These are phyloP conservation scores for Andrena flavipes DNA, from an alignment of 2,888 invertebrate species.

Conservation along the genomic window DNA sequence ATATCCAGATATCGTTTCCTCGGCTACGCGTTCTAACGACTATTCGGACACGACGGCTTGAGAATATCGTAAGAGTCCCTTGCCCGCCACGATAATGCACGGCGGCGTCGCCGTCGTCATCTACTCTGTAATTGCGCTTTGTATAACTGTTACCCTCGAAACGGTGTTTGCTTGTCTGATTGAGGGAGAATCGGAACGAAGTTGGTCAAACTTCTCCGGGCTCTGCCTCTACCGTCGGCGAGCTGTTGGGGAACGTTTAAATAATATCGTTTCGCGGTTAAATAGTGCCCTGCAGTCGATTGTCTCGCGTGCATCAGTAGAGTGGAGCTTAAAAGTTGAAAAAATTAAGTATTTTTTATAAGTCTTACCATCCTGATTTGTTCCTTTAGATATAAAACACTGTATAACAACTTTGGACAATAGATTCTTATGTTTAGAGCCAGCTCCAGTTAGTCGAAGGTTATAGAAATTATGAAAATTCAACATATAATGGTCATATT, in stretches of 20 bases:
- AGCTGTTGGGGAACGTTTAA: conserved; percentile 23
- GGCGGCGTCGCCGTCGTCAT: background rate
- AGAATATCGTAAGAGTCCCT: conserved; percentile 64
- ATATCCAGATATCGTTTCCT: conserved; percentile 81
- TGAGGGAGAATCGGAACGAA: conserved; percentile 37
- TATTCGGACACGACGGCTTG: conserved; percentile 64
- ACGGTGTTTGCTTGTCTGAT: conserved; percentile 32
- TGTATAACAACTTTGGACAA: too few species aligned
- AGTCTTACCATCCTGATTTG: too few species aligned
- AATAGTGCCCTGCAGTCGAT: background rate
- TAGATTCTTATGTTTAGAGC: too few species aligned
- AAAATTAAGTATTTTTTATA: too few species aligned
- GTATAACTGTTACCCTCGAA: conserved; percentile 22
- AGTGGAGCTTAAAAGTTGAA: background rate
- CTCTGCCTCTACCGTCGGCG: conserved; percentile 3
- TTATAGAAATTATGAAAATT: too few species aligned
- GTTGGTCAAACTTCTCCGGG: conserved; percentile 30
- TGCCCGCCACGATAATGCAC: conserved; percentile 55
- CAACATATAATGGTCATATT: too few species aligned
- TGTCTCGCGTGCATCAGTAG: background rate
- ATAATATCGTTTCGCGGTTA: conserved; percentile 11
- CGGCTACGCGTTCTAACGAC: conserved; percentile 72
- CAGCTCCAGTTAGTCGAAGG: too few species aligned
- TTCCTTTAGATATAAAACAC: too few species aligned
- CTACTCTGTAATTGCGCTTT: conserved; percentile 44